Evolutionary conservation across 1,140 invertebrate genomes (phyloP).

Genomic region (Euura lappo): DNA sequence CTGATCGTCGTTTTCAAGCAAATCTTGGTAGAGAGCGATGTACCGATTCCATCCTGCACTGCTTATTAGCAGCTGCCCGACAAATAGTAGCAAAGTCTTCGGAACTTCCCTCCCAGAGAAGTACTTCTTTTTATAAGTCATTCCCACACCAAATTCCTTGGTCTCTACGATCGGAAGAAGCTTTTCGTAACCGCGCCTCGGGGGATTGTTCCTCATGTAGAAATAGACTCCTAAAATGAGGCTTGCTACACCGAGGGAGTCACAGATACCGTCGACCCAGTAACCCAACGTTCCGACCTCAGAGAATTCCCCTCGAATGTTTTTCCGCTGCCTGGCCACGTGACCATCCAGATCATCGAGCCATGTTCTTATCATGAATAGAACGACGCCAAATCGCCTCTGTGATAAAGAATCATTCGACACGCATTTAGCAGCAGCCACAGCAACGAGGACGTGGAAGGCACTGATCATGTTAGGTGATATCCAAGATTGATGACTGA

Average conservation of each 20-base stretch:
- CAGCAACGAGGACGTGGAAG: conserved; percentile 75
- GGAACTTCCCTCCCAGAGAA: conserved; percentile 66
- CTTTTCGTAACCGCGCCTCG: conserved; percentile 70
- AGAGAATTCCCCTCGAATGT: conserved; percentile 73
- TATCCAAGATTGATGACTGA: conserved; percentile 69
- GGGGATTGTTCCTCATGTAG: conserved; percentile 73
- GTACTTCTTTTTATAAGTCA: conserved; percentile 71
- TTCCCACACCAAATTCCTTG: conserved; percentile 58
- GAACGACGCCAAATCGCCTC: conserved; percentile 70
- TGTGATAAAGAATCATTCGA: conserved; percentile 71
- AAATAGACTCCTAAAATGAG: conserved; percentile 70
- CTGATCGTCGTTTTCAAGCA: conserved; percentile 65
- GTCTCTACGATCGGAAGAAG: conserved; percentile 59
- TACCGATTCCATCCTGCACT: conserved; percentile 83
- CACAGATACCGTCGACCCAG: conserved; percentile 77
- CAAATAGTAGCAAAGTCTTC: conserved; percentile 68
- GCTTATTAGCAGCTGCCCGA: conserved; percentile 72
- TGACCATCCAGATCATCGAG: conserved; percentile 82
- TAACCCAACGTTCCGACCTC: conserved; percentile 75
- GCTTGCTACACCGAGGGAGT: conserved; percentile 73
- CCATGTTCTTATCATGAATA: conserved; percentile 80
- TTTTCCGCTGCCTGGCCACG: conserved; percentile 72
- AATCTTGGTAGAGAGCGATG: conserved; percentile 76
- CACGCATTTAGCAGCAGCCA: conserved; percentile 71
- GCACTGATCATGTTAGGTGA: conserved; percentile 81